Base-by-base conservation (phyloP, 30 jellyfish, hydroid and myxozoan genomes). In the Hydractinia echinata region DNA sequence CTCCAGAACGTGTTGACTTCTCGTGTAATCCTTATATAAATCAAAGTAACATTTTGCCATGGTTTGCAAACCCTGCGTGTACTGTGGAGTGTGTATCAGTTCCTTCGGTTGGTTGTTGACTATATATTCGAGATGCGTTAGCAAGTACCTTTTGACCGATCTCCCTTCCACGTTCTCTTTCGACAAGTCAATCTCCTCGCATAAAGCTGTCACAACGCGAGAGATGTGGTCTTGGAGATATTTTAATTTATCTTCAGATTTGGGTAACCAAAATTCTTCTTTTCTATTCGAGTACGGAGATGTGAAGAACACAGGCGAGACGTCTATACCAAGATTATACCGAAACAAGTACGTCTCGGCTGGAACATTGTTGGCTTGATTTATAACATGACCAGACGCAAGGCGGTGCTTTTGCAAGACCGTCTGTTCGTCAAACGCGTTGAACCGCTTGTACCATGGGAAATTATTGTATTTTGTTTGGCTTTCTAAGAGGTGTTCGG, bases 401-500 rank as follows among this genome's bases (percentile, higher is more conserved):
- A 10, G 82, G 14, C 99, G 85, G 68, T 15, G 82, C 67, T 72
- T 68, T 20, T 79, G 84, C 69, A 94, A 61, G 30, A 81, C 68
- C 39, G 91, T 51, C 48, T 61, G 89, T 6, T 92, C 89, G 66
- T 86, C 94, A 72, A 84, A 94, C 10, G 79, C 89, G 53, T 83
- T 76, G 87, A 94, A 55, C 72, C 84, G 87, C 80, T 82, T 81
- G 68, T 82, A 85, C 99, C 99, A 94, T 4, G 97, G 88, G 79
- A 81, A 89, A 14, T 60, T 58, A 10, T 78, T 66, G 79, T 54
- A 88, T 48, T 69, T 39, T 11, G 39, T 66, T 81, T 87, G 86
- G 51, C 82, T 85, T 53, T 64, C 89, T 16, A 6, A 61, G 18
- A 88, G 21, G 67, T 89, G 85, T 20, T 56, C 60, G 6, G 72